Conservation (phyloP, 2,888 invertebrate genomes). For the Lithophane socia region DNA sequence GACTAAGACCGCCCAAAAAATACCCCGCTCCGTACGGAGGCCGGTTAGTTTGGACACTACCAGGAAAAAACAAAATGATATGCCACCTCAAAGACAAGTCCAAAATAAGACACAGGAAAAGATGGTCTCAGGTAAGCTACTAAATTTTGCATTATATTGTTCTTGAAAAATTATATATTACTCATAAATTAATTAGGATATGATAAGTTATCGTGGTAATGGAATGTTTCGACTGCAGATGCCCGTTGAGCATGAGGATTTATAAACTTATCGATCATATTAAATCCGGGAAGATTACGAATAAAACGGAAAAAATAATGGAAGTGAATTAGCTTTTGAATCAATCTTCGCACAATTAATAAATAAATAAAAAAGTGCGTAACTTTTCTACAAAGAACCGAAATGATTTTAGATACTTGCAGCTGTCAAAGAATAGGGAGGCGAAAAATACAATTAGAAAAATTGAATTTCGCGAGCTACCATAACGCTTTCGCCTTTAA, state of each 20-base stretch:
- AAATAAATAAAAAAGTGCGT: not conserved
- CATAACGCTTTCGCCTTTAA: no score
- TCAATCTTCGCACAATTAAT: not conserved
- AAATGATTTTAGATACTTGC: not conserved
- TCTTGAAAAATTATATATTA: conserved; percentile 7
- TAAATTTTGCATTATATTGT: conserved; percentile 19
- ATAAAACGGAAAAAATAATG: not conserved
- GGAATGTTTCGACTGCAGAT: conserved; percentile 7
- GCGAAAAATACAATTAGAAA: no score
- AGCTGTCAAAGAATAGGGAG: no score
- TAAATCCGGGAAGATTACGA: conserved; percentile 27
- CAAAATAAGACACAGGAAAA: conserved; percentile 96
- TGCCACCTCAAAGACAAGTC: conserved; percentile 97
- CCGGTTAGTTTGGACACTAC: conserved; percentile 95
- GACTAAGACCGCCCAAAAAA: conserved; percentile 93
- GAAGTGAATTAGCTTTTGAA: not conserved
- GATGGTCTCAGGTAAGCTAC: conserved; percentile 95
- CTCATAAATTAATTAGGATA: conserved; percentile 19
- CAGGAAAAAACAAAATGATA: conserved; percentile 95
- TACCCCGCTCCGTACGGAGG: conserved; percentile 97
- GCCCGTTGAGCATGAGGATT: conserved; percentile 1
- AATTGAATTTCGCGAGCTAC: no score
- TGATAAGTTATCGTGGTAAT: conserved; percentile 49
- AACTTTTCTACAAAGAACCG: not conserved
- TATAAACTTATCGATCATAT: conserved; percentile 27